These are phyloP conservation scores for Acanthochromis polyacanthus DNA, from an alignment of 2,113 vertebrate species.

Conservation along the genomic window DNA sequence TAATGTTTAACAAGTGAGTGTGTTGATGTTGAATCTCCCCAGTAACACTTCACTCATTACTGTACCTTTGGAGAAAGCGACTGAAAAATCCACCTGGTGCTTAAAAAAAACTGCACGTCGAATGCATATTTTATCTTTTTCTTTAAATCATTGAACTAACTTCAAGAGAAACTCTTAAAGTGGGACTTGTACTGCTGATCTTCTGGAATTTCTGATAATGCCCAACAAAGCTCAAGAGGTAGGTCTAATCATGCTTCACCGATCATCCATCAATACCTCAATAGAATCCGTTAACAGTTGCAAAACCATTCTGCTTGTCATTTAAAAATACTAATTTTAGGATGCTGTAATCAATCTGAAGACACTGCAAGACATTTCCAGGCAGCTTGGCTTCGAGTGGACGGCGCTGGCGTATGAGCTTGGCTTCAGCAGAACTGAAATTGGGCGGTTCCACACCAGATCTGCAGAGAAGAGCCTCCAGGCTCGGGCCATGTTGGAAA, in stretches of 20 bases:
- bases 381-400: conserved; percentile 86
- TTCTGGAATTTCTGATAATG: conserved; percentile 74
- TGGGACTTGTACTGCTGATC: conserved; percentile 1
- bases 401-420: conserved; percentile 82
- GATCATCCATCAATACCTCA: neutral
- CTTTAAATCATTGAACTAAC: neutral
- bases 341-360: conserved; percentile 88
- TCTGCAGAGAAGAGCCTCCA: conserved; percentile 81
- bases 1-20: conserved; percentile 81
- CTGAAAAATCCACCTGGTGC: neutral
- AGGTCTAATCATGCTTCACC: conserved; percentile 22
- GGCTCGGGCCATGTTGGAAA: conserved; percentile 86
- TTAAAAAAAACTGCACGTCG: neutral
- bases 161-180: neutral
- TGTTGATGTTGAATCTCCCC: conserved; percentile 78
- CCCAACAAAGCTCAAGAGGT: conserved; percentile 87
- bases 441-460: conserved; percentile 79
- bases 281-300: neutral
- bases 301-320: neutral
- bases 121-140: conserved; percentile 1
- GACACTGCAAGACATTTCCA: conserved; percentile 83
- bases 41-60: conserved; percentile 62
- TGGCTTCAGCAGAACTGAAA: conserved; percentile 84
- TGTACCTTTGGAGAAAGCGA: conserved; percentile 12
- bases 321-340: conserved; percentile 57